Conservation (phyloP, 2,797 vertebrate species). For the Silurus lanzhouensis region DNA sequence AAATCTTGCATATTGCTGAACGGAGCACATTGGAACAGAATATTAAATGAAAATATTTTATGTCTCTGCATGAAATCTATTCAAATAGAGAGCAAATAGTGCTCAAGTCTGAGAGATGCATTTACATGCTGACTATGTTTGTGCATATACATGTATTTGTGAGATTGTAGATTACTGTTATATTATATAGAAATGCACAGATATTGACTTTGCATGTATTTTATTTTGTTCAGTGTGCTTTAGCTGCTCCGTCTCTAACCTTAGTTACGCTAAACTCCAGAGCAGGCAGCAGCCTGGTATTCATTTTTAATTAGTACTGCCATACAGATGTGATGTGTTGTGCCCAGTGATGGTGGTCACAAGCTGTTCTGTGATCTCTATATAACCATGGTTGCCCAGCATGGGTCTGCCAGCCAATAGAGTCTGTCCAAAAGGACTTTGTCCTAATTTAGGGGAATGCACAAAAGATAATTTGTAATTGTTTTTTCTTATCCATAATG, state of each 20-base stretch:
- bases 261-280: constrained; percentile 24
- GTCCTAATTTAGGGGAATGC: constrained; percentile 44
- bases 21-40: constrained; percentile 15
- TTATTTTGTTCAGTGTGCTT: constrained; percentile 27
- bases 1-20: constrained; percentile 25
- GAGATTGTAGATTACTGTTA: constrained; percentile 36
- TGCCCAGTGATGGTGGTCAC: constrained; percentile 15
- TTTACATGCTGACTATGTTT: background rate
- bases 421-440: constrained; percentile 39
- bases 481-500: constrained; percentile 37
- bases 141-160: background rate
- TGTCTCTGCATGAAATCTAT: constrained; percentile 35
- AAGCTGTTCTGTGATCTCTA: constrained; percentile 29
- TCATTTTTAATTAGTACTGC: constrained; percentile 30
- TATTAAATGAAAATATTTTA: constrained; percentile 24
- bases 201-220: constrained; percentile 30
- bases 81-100: background rate
- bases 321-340: constrained; percentile 9
- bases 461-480: constrained; percentile 51
- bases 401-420: constrained; percentile 33
- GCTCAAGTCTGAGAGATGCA: constrained; percentile 6
- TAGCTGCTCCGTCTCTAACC: constrained; percentile 21
- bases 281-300: constrained; percentile 21
- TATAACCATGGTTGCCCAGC: constrained; percentile 16
- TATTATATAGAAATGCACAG: constrained; percentile 40